Evolutionary conservation across 2,797 vertebrate species (phyloP).

Genomic region (Chaetophractus vellerosus): DNA sequence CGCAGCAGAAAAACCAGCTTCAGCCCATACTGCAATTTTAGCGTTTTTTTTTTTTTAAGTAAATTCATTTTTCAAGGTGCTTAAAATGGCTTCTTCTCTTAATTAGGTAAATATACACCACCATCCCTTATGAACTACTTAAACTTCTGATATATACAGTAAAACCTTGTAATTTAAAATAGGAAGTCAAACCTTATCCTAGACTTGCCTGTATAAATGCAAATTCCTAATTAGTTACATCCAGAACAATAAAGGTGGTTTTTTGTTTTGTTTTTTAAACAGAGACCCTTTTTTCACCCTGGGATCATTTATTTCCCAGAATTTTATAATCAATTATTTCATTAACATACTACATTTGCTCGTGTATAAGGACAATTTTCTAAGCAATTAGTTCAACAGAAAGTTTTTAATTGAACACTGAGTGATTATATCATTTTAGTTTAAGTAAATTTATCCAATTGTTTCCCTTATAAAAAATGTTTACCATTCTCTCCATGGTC

Average conservation of each 20-base stretch:
- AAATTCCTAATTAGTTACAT: slow-evolving; percentile 74
- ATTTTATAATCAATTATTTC: slow-evolving; percentile 69
- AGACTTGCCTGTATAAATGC: slow-evolving; percentile 58
- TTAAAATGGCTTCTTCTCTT: slow-evolving; percentile 66
- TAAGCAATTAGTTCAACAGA: slow-evolving; percentile 67
- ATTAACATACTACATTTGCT: slow-evolving; percentile 40
- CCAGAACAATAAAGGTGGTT: slow-evolving; percentile 30
- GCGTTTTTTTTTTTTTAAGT: slow-evolving; percentile 62
- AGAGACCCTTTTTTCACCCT: slow-evolving; percentile 51
- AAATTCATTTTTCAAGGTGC: neutral
- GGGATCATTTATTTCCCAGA: slow-evolving; percentile 64
- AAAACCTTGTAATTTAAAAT: slow-evolving; percentile 67
- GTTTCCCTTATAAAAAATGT: slow-evolving; percentile 62
- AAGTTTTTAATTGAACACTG: slow-evolving; percentile 66
- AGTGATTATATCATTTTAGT: neutral
- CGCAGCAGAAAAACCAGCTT: neutral
- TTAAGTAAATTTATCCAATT: slow-evolving; percentile 48
- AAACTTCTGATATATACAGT: slow-evolving; percentile 55
- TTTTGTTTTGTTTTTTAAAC: slow-evolving; percentile 30
- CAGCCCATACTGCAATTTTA: neutral
- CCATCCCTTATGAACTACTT: slow-evolving; percentile 15
- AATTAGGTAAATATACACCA: slow-evolving; percentile 68
- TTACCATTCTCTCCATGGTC: slow-evolving; percentile 23
- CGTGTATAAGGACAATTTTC: slow-evolving; percentile 49
- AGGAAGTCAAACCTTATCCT: slow-evolving; percentile 56